Evolutionary conservation across 2,888 invertebrate species (phyloP).

Genomic region (Saturnia pavonia): DNA sequence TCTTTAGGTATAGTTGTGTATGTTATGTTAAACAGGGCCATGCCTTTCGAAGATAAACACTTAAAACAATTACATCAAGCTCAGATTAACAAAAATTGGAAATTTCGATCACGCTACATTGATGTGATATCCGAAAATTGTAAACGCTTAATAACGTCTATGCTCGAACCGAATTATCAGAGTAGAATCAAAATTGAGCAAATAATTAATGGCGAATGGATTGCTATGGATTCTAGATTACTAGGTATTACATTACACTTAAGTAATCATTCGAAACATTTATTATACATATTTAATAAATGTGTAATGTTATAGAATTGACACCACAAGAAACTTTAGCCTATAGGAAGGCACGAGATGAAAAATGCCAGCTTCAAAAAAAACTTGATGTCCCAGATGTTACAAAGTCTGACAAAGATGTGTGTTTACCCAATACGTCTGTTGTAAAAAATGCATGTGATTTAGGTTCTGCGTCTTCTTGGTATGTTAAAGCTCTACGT

Average conservation of each 20-base stretch:
- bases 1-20: constrained; percentile 90
- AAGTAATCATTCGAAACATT: constrained; percentile 1
- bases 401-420: constrained; percentile 36
- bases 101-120: constrained; percentile 84
- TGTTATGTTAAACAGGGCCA: constrained; percentile 90
- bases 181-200: constrained; percentile 83
- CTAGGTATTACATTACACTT: constrained; percentile 47
- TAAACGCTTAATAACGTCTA: constrained; percentile 82
- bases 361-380: constrained; percentile 48
- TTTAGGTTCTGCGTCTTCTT: constrained; percentile 50
- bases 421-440: constrained; percentile 47
- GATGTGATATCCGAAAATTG: constrained; percentile 82
- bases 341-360: constrained; percentile 66
- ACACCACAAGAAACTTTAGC: constrained; percentile 67
- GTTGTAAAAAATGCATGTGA: constrained; percentile 48
- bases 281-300: not conserved
- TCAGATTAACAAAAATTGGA: constrained; percentile 83
- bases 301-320: constrained; percentile 53
- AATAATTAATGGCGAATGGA: constrained; percentile 82
- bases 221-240: constrained; percentile 84
- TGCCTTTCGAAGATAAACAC: constrained; percentile 92
- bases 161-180: constrained; percentile 86
- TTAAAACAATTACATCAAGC: constrained; percentile 85
- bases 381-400: constrained; percentile 39
- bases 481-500: constrained; percentile 33